Evolutionary conservation across 37 sponge, comb jelly and placozoan genomes (phyloP), one percentile per base, ranked within the genome.

Genomic region (Dysidea cf. avara): DNA sequence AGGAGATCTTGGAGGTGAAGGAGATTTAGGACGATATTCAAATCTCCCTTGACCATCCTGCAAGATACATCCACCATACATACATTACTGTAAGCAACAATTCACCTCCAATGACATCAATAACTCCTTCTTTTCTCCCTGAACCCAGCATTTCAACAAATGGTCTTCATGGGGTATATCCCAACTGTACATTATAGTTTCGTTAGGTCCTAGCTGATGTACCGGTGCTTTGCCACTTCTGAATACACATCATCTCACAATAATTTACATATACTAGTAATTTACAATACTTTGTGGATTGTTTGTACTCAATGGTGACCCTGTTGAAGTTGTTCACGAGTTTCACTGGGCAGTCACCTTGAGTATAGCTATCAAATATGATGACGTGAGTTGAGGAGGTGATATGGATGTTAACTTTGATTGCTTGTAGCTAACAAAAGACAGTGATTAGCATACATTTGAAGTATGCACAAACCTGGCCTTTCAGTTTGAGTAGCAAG

Each of bases 351-450:
- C 81, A 88, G 18, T 75, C 64, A 1, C 96, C 96, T 24, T 11
- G 31, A 39, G 69, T 87, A 70, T 95, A 95, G 20, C 88, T 84
- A 17, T 30, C 38, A 52, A 95, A 90, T 34, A 82, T 81, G 61
- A 90, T 54, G 60, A 95, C 47, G 39, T 74, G 87, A 34, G 78
- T 73, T 0, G 88, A 77, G 28, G 63, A 85, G 0, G 88, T 85
- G 49, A 83, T 85, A 28, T 83, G 74, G 18, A 95, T 66, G 13
- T 90, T 65, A 17, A 86, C 92, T 13, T 52, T 50, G 34, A 95
- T 34, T 3, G 82, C 88, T 33, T 77, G 63, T 17, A 68, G n/a
- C 84, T 78, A 32, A 68, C 35, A 35, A 34, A 7, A 64, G 39
- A 64, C 34, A 11, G 34, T 11, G 17, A 33, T 14, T 11, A 64